phyloP scores from a whole-genome alignment of 2,113 vertebrate genomes.

The Scalopus aquaticus region DNA sequence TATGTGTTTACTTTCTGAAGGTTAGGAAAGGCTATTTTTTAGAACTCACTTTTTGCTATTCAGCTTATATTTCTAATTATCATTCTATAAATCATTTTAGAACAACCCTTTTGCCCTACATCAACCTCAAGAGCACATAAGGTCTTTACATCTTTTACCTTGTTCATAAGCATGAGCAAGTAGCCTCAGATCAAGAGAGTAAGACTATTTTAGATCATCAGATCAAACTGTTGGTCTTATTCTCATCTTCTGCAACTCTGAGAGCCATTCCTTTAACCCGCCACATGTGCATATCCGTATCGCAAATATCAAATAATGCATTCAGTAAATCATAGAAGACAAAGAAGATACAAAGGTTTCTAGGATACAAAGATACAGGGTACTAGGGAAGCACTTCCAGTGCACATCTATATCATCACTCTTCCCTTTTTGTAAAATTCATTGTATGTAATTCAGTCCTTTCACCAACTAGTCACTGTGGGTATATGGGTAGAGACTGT shows the following conservation, averaged over 20 bases:
- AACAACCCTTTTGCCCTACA: neutral
- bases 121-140: neutral
- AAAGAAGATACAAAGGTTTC: neutral
- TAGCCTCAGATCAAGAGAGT: neutral
- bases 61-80: neutral
- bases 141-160: neutral
- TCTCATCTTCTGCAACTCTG: neutral
- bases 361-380: too few relatives aligned
- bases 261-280: neutral
- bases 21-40: conserved; percentile 30
- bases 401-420: neutral
- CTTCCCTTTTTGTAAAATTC: neutral
- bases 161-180: neutral
- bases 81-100: neutral
- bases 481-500: neutral
- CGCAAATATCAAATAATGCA: neutral
- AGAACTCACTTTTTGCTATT: neutral
- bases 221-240: neutral
- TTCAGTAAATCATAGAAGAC: neutral
- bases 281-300: neutral
- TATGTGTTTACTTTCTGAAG: neutral
- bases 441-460: neutral
- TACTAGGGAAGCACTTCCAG: neutral
- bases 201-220: neutral
- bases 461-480: too few relatives aligned